Conservation (phyloP, 2,797 vertebrate genomes). For the Prunella strophiata region DNA sequence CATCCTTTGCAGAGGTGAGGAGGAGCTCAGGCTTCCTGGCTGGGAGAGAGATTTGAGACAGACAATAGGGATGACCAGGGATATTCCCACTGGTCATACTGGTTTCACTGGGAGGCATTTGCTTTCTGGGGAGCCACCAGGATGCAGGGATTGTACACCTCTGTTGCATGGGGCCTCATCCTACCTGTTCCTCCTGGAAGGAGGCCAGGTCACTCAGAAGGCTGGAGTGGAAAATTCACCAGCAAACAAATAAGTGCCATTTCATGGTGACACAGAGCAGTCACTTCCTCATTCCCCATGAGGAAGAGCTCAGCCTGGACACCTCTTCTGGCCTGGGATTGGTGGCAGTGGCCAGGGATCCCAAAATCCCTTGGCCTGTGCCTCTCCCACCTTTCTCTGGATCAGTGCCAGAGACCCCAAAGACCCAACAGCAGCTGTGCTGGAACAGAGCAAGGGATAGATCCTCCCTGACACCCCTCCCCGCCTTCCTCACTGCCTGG, state of each 20-base stretch:
- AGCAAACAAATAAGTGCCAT: neutral
- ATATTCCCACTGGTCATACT: neutral
- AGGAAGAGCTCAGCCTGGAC: accelerated
- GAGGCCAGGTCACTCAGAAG: neutral
- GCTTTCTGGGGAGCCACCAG: neutral
- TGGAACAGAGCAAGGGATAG: neutral
- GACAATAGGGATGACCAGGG: accelerated
- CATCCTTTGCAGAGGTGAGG: conserved; percentile 34
- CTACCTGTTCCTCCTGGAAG: neutral
- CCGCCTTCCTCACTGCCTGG: neutral
- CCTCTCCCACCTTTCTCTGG: neutral
- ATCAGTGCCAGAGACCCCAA: neutral
- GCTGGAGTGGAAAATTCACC: neutral
- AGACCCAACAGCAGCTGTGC: neutral
- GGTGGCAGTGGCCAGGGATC: accelerated
- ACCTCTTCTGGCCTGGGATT: neutral
- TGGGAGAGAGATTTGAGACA: neutral
- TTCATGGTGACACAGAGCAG: neutral
- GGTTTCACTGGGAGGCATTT: neutral
- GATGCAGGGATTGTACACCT: neutral
- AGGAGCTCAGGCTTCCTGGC: neutral
- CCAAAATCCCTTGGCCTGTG: neutral
- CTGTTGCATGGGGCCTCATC: accelerated
- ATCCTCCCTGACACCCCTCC: neutral
- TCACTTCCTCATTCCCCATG: neutral